Percentiles rank a stretch among this genome's conserved stretches.
Conservation (phyloP, 2,113 vertebrate species). For the Thalassoma bifasciatum region DNA sequence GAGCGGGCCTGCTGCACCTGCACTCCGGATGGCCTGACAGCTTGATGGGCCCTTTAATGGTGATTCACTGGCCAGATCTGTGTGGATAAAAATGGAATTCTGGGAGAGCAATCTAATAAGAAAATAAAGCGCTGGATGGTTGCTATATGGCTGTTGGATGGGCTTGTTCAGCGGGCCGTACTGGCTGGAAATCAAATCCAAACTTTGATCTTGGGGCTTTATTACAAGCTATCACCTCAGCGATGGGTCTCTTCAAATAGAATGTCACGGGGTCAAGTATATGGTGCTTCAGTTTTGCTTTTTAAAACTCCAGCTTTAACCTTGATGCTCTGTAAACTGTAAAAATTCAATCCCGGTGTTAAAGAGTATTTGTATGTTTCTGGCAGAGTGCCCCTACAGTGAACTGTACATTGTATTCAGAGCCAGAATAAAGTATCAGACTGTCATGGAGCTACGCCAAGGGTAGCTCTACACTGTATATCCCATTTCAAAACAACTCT, state of each 20-base stretch:
- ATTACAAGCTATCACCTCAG: slow-evolving; percentile 72
- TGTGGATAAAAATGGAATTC: slow-evolving; percentile 86
- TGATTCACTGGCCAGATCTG: slow-evolving; percentile 85
- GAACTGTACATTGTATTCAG: slow-evolving; percentile 39
- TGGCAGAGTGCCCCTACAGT: slow-evolving; percentile 34
- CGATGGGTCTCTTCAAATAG: slow-evolving; percentile 54
- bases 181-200: slow-evolving; percentile 77
- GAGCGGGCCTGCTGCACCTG: slow-evolving; percentile 76
- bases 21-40: slow-evolving; percentile 81
- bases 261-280: slow-evolving; percentile 69
- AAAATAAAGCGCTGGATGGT: slow-evolving; percentile 80
- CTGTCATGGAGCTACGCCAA: slow-evolving; percentile 30
- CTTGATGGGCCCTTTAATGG: slow-evolving; percentile 84
- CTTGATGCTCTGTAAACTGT: slow-evolving; percentile 67
- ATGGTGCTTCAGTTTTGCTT: slow-evolving; percentile 65
- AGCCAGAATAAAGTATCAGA: slow-evolving; percentile 35
- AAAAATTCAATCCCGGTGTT: slow-evolving; percentile 54
- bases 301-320: slow-evolving; percentile 65
- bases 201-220: slow-evolving; percentile 80
- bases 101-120: slow-evolving; percentile 83
- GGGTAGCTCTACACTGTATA: slow-evolving; percentile 22
- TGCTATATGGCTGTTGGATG: slow-evolving; percentile 70
- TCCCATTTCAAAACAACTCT: slow-evolving; percentile 15
- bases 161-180: slow-evolving; percentile 61
- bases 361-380: slow-evolving; percentile 37